Evolutionary conservation across 2,113 vertebrate genomes (phyloP).

Genomic region (Myrmecophaga tridactyla): DNA sequence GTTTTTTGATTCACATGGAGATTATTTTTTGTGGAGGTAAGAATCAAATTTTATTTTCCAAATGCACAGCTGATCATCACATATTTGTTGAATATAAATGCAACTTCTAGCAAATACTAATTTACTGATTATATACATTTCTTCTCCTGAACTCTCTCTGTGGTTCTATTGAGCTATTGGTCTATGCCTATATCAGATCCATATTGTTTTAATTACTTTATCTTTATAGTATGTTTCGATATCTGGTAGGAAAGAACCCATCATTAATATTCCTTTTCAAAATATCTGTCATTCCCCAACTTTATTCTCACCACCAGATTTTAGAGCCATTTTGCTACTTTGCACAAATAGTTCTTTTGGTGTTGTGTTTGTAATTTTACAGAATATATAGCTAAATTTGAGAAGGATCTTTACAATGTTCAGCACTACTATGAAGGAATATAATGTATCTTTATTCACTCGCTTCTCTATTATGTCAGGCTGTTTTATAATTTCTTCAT

Average conservation of each 20-base stretch:
- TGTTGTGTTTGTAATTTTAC: background rate
- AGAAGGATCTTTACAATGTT: background rate
- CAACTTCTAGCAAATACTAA: background rate
- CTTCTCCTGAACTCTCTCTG: background rate
- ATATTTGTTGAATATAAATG: background rate
- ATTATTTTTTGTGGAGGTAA: background rate
- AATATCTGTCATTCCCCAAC: background rate
- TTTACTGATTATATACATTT: background rate
- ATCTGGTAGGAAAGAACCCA: background rate
- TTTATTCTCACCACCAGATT: background rate
- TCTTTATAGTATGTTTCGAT: background rate
- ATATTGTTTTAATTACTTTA: background rate
- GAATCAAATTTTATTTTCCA: background rate
- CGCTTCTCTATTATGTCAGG: background rate
- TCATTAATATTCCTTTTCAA: background rate
- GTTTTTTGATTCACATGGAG: background rate
- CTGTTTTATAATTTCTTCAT: background rate
- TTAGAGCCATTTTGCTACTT: background rate
- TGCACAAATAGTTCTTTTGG: background rate
- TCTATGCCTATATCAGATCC: rapidly evolving
- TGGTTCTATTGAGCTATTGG: background rate
- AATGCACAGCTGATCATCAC: background rate
- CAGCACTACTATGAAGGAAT: background rate
- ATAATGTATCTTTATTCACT: rapidly evolving
- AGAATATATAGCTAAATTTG: no score